Conservation (phyloP, 1,140 invertebrate genomes). For the Plectrocnemia conspersa region DNA sequence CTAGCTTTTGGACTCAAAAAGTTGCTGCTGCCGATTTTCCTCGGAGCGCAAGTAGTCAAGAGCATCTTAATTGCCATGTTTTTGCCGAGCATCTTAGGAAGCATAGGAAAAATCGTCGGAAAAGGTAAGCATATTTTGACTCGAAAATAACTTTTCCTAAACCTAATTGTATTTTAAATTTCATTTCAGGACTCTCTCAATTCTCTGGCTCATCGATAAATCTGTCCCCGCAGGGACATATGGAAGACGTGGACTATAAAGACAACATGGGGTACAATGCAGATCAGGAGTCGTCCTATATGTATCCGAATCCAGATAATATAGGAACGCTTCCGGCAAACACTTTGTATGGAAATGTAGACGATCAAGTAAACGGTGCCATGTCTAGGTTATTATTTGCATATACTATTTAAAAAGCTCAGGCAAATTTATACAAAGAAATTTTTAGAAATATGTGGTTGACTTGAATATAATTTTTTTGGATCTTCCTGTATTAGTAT, state of each 20-base stretch:
- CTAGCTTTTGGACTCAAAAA: constrained; percentile 76
- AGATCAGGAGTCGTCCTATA: constrained; percentile 22
- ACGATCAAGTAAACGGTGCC: constrained; percentile 26
- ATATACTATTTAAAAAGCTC: too few relatives aligned
- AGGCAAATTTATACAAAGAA: too few relatives aligned
- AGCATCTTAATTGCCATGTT: constrained; percentile 75
- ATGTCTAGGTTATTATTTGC: constrained; percentile 35
- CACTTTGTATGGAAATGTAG: constrained; percentile 16
- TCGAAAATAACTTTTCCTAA: not conserved
- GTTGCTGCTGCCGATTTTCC: constrained; percentile 68
- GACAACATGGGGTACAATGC: constrained; percentile 26
- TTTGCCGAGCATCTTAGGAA: constrained; percentile 73
- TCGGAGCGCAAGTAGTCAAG: constrained; percentile 74
- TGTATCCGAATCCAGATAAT: constrained; percentile 26
- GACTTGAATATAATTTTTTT: too few relatives aligned
- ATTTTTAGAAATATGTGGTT: too few relatives aligned
- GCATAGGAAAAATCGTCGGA: constrained; percentile 73
- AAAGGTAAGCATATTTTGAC: constrained; percentile 57
- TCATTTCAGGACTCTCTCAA: constrained; percentile 44
- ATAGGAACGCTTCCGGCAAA: constrained; percentile 27
- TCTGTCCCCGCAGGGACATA: constrained; percentile 40
- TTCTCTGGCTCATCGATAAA: constrained; percentile 45
- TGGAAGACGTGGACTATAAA: constrained; percentile 42
- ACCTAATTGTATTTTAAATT: not conserved
- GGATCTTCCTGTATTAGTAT: too few relatives aligned